These are phyloP conservation scores for Cryptosula pallasiana DNA, from an alignment of 2,888 invertebrate genomes.

Conservation along the genomic window DNA sequence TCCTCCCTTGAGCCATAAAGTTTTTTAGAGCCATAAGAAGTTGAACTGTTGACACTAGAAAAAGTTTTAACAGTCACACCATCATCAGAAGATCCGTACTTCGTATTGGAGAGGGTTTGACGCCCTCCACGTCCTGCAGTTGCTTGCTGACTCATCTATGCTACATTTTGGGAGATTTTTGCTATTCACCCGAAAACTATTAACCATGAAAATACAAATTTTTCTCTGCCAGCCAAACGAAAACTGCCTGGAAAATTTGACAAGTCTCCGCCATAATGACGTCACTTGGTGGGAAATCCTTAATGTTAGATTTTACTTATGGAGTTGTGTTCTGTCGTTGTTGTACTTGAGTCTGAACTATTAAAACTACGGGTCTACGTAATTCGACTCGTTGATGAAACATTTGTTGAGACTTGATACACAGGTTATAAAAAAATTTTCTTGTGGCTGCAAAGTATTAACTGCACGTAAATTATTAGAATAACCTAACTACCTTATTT, in stretches of 20 bases:
- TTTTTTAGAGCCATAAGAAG: neutral
- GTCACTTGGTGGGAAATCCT: neutral
- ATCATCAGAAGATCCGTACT: neutral
- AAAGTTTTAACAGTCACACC: constrained; percentile 16
- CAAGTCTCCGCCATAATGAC: neutral
- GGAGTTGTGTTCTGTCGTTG: too few relatives aligned
- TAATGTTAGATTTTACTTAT: too few relatives aligned
- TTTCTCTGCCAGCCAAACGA: neutral
- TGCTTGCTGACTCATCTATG: neutral
- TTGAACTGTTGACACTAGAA: neutral
- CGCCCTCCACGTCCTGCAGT: constrained; percentile 6
- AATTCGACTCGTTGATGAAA: too few relatives aligned
- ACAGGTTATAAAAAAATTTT: too few relatives aligned
- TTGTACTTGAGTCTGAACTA: too few relatives aligned
- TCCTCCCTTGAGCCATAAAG: neutral
- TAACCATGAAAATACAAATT: neutral
- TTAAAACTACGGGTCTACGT: too few relatives aligned
- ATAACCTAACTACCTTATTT: too few relatives aligned
- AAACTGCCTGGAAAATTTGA: neutral
- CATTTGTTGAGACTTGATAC: too few relatives aligned
- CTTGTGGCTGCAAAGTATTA: too few relatives aligned
- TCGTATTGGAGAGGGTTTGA: neutral
- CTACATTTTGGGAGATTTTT: constrained; percentile 7
- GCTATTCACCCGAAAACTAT: neutral
- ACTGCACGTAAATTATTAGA: too few relatives aligned